Evolutionary conservation across 1,140 invertebrate genomes (phyloP), one percentile per base, ranked within the genome.

Genomic region (Drosophila tropicalis): DNA sequence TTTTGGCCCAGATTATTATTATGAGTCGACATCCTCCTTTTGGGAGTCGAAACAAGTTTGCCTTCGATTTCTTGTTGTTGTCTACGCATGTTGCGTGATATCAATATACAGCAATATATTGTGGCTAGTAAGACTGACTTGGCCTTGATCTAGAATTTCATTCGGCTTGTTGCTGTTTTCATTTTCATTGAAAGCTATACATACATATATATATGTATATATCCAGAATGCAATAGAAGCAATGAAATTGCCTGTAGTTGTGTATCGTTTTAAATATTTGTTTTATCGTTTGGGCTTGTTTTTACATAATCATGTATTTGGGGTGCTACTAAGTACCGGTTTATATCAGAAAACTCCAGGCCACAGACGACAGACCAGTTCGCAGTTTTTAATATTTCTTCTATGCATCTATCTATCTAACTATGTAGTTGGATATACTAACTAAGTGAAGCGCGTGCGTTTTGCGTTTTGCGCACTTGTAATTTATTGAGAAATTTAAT

Each of bases 401-500:
- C 67, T 65, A 75, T 86, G 78, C 79, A 86, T 82, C 83, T 78
- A 60, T 74, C 65, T 66, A 72, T 70, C 65, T 70, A 72, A 58
- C 32, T 65, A 22, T 22, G 19, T 22, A 47, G 15, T 3, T 17
- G 44, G 9, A 47, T 17, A 47, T 29, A 29, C 15, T 51, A 12
- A 22, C 17, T 51, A 83, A 80, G 51, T 72, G 67, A 76, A 72
- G 71, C 72, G 63, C 65, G 58, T 65, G 61, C 62, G 73, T 62
- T 61, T 65, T 12, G 44, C 25, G 62, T 74, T 70, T 81, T 73
- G 44, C 69, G 74, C 82, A 85, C 79, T 85, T 81, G 67, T 81
- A 81, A 86, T 85, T 85, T 85, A 86, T 85, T 85, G 79, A 70
- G 75, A 85, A 85, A 85, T 85, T 86, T 85, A 86, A 85, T 85